Evolutionary conservation across 2,113 vertebrate species (phyloP).

Genomic region (Nibea coibor): DNA sequence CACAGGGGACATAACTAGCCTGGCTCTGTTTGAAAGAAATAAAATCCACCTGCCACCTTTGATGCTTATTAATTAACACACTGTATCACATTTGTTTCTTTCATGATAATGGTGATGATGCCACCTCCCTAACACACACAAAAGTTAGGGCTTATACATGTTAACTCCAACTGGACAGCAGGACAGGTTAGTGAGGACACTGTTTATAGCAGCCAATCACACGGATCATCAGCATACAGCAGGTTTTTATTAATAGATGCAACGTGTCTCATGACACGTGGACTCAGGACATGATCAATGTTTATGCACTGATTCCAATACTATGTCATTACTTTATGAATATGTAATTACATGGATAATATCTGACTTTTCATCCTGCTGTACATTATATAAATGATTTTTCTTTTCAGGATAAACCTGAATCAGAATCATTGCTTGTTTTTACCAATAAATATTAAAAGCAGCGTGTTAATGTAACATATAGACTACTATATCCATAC

Average conservation of each 20-base stretch:
- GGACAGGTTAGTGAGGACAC: not conserved
- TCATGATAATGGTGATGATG: no score
- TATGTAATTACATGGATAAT: not conserved
- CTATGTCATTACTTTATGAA: not conserved
- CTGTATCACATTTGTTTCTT: no score
- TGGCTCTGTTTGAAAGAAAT: no score
- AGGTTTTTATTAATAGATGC: not conserved
- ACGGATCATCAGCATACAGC: not conserved
- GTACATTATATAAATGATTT: no score
- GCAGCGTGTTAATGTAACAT: no score
- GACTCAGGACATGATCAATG: not conserved
- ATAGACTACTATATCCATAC: no score
- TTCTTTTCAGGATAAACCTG: no score
- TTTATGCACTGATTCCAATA: not conserved
- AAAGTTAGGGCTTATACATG: not conserved
- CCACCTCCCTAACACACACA: not conserved
- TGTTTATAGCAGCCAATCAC: not conserved
- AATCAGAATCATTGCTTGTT: no score
- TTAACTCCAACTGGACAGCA: slow-evolving; percentile 6
- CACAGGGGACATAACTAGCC: no score
- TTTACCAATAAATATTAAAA: no score
- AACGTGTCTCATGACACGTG: not conserved
- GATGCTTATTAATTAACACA: no score
- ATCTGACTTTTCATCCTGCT: not conserved
- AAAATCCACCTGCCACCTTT: no score